Evolutionary conservation across 2,113 vertebrate genomes (phyloP), one percentile per base, ranked within the genome.

Genomic region (Myodes glareolus): DNA sequence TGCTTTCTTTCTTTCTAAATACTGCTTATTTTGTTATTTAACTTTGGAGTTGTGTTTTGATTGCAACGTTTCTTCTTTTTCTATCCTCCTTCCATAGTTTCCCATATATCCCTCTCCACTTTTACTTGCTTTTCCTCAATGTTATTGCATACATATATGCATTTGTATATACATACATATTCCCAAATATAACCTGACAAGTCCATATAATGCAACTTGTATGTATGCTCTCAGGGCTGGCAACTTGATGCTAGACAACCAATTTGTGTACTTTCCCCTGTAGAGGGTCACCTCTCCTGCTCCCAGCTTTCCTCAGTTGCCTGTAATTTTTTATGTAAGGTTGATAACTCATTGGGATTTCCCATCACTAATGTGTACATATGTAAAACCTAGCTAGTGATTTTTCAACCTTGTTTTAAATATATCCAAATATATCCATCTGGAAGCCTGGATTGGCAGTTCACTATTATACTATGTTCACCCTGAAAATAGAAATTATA

Each of bases 401-500:
- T 80, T 92, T 13, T 85, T 88, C 84, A 78, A 52, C 84, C 16
- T 4, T 52, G 33, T 45, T 91, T 85, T 76, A 81, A 95, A 80
- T 31, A 82, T n/a, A 85, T 88, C 52, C 82, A 81, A 95, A 80
- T 31, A 82, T n/a, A 85, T 88, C 52, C 82, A 67, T 88, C 94
- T 94, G 47, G 81, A 84, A 96, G 33, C n/a, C 65, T 80, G 76
- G 45, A 61, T 90, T 58, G 7, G 63, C 29, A 90, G 50, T 92
- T 94, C 65, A 88, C 42, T 86, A 86, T 80, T 91, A 80, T 21
- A 36, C 12, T 91, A 91, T 92, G 77, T 94, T 90, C 16, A 0
- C 93, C 21, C 42, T 82, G 39, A 67, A 90, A 97, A 88, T 88
- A n/a, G 70, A 47, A 84, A 96, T 92, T 87, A 84, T 88, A 91